These are phyloP conservation scores for Alloscopus bannaensis DNA, from an alignment of 2,888 invertebrate genomes.

Conservation along the genomic window DNA sequence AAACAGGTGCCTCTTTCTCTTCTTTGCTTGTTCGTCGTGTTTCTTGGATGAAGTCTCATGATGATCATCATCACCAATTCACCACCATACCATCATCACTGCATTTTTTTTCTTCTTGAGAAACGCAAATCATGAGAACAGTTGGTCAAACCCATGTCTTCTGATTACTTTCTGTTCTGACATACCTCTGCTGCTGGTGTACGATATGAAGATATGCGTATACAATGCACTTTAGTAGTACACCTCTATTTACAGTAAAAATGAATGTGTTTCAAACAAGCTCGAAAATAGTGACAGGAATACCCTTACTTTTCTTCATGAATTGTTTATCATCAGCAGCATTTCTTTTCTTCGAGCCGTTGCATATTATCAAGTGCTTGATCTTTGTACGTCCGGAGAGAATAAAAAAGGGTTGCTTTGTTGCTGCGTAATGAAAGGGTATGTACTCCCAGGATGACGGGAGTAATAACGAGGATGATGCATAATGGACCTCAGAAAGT, in stretches of 20 bases:
- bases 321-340: conserved; percentile 32
- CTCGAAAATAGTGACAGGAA: conserved; percentile 16
- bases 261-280: conserved; percentile 20
- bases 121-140: conserved; percentile 17
- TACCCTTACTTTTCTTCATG: conserved; percentile 3
- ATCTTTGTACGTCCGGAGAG: conserved; percentile 36
- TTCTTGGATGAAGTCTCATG: conserved; percentile 10
- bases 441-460: too few species aligned
- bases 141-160: conserved; percentile 11
- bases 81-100: neutral
- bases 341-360: conserved; percentile 4
- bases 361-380: conserved; percentile 18
- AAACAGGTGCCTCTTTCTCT: conserved; percentile 18
- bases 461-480: conserved; percentile 9
- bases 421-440: conserved; percentile 27
- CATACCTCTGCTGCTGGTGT: too few species aligned
- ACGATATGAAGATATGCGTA: too few species aligned
- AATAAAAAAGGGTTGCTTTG: conserved; percentile 24
- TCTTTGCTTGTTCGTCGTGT: conserved; percentile 1
- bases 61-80: neutral
- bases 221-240: too few species aligned
- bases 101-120: neutral
- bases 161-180: too few species aligned
- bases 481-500: conserved; percentile 22
- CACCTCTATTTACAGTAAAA: conserved; percentile 1